Percentiles rank a stretch among this genome's conserved stretches.
Evolutionary conservation across 2,888 invertebrate genomes (phyloP).

Genomic region (Spisula subtruncata): DNA sequence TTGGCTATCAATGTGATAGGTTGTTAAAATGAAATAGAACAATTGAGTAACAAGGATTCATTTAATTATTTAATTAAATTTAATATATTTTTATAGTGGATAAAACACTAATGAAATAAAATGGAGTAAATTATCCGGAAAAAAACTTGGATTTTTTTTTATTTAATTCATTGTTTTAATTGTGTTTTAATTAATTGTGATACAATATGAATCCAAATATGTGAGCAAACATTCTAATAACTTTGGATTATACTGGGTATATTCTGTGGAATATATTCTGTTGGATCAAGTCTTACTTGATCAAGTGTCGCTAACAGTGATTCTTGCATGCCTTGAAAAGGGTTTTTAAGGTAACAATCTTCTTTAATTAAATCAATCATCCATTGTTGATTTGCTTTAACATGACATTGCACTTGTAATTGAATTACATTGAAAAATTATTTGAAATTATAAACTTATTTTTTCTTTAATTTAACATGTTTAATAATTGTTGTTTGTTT

Average conservation of each 20-base stretch:
- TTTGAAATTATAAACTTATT: no score
- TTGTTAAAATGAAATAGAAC: neutral
- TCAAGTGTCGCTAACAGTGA: neutral
- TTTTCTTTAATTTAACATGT: neutral
- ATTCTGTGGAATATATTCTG: neutral
- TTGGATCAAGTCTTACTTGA: neutral
- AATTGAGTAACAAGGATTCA: neutral
- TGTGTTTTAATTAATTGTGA: neutral
- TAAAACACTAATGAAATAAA: neutral
- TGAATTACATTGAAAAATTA: neutral
- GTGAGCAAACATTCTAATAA: neutral
- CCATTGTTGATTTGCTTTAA: constrained; percentile 26
- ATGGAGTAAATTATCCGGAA: neutral
- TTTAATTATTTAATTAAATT: neutral
- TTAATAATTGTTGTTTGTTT: neutral
- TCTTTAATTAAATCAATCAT: neutral
- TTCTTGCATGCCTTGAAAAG: neutral
- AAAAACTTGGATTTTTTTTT: neutral
- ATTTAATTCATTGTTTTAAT: neutral
- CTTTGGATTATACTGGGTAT: neutral
- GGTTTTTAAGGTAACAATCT: neutral
- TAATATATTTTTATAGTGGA: neutral
- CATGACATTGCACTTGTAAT: no score
- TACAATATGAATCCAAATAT: neutral
- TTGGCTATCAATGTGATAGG: neutral